Base-by-base conservation (phyloP, 2,113 vertebrate species). In the Piprites chloris region DNA sequence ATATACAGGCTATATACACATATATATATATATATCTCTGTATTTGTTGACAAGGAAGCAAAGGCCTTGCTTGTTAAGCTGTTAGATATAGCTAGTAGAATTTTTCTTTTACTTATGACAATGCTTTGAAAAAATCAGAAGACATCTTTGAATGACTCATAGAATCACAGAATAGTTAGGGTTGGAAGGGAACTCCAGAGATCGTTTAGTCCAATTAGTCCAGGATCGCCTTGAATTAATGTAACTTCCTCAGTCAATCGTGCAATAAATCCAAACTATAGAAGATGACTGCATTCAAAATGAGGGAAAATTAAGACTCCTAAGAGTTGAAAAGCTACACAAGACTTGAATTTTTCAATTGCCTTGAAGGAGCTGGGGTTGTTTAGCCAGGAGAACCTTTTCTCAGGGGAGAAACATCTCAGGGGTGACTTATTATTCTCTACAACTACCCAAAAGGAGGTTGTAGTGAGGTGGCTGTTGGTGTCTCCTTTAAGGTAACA, bases 351-450 rank as follows among this genome's bases (percentile, higher is more conserved):
- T 28, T 62, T 39, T 49, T 7, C 24, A 33, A 27, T 53, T 58
- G 39, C 21, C 28, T 71, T 39, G 61, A 63, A 41, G 37, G 61
- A 41, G 17, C 24, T 62, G 27, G 37, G 37, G 18, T 41, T 41
- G 16, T 62, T 63, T 41, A 19, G 27, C 16, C 17, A 5, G 1
- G 32, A 63, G 14, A 76, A 27, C 30, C 3, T 68, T 62, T 14
- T 59, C 28, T 67, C 23, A 39, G 16, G 3, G 3, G 33, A 62
- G 9, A 15, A 62, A 62, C 24, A 7, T 39, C 44, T 41, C 28
- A 39, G 28, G 30, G 12, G 14, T 9, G 7, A 53, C 5, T 5
- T 39, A 47, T 9, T 0, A 0, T 42, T 35, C 41, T 35, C 41
- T 55, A 55, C 30, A 42, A 27, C 21, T 13, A 9, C 32, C 24